phyloP scores from a whole-genome alignment of 2,797 vertebrate species.

The Chaunax sp. region DNA sequence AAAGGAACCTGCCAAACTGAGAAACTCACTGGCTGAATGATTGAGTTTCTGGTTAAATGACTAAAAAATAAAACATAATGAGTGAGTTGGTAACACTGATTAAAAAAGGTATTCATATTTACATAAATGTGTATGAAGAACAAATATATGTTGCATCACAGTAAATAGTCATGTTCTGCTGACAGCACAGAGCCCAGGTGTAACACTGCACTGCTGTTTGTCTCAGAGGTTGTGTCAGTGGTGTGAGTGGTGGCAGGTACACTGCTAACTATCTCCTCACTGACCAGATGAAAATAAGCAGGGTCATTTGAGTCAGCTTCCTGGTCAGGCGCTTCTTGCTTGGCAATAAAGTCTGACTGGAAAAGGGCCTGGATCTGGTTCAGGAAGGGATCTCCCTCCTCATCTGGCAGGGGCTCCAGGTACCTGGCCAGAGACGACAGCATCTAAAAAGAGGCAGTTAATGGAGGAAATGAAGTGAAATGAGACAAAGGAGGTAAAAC shows the following conservation, averaged over 20 bases:
- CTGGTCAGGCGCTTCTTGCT: slow-evolving; percentile 66
- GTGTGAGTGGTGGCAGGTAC: background rate
- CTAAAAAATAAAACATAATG: background rate
- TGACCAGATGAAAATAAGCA: slow-evolving; percentile 46
- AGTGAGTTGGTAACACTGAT: no score
- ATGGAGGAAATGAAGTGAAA: background rate
- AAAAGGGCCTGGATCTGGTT: slow-evolving; percentile 91
- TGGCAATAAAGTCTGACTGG: slow-evolving; percentile 85
- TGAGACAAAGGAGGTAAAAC: background rate
- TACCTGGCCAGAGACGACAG: slow-evolving; percentile 91
- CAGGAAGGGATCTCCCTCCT: slow-evolving; percentile 88
- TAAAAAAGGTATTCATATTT: no score
- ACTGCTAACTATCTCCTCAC: slow-evolving; percentile 20
- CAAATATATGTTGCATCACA: slow-evolving; percentile 41
- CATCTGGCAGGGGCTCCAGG: slow-evolving; percentile 86
- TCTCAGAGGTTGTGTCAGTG: slow-evolving; percentile 21
- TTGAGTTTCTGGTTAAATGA: slow-evolving; percentile 5
- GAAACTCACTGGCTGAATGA: background rate
- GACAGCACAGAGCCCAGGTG: slow-evolving; percentile 79
- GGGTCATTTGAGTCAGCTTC: slow-evolving; percentile 59
- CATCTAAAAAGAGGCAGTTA: slow-evolving; percentile 81
- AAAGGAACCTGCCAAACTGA: slow-evolving; percentile 4
- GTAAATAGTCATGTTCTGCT: slow-evolving; percentile 76
- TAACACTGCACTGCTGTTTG: slow-evolving; percentile 48
- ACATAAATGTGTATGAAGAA: no score